Base-by-base conservation (phyloP, 2,888 invertebrate species). In the Hypselothyrea guttata region DNA sequence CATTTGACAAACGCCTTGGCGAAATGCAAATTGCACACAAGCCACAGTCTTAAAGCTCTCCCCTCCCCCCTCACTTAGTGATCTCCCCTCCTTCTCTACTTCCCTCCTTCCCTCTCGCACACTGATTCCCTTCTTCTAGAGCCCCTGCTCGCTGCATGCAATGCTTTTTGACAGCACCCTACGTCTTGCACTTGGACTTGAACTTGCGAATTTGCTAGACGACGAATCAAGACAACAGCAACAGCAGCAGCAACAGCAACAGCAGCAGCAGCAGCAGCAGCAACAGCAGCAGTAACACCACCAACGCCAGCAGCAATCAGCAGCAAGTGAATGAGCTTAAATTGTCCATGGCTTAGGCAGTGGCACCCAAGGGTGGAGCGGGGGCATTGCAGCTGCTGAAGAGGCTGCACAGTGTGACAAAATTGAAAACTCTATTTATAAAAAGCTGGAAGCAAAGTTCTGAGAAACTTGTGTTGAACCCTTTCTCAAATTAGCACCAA, bases 311-410 rank as follows among this genome's bases (percentile, higher is more conserved):
- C 73, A 77, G 84, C 79, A 83, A 79, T 78, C 78, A 78, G 74
- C 74, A 71, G 83, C 78, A 78, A 83, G 78, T 79, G 78, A 79
- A 79, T 79, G 78, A 83, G 78, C 81, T 83, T 75, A 83, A 79
- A 83, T 79, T 83, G 76, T 79, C 56, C 71, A 71, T 78, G 63
- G 65, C 65, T 56, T 22, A 38, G 18, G 57, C 31, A 49, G 12
- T 18, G 31, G 42, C 33, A 33, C 13, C 3, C 5, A 27, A 7
- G n/a, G 18, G 1, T 8, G 12, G 8, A 22, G 18, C 5, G 2
- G 11, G 13, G 30, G 5, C 15, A 2, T 4, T 11, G 2, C 2
- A n/a, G 22, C 22, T 22, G 22, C 31, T 5, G 18, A 11, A 16
- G 45, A 45, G 33, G 45, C 16, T 9, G 46, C 27, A 48, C 48